Base-by-base conservation (phyloP, 1,140 invertebrate species). In the Chironomus striatipennis region DNA sequence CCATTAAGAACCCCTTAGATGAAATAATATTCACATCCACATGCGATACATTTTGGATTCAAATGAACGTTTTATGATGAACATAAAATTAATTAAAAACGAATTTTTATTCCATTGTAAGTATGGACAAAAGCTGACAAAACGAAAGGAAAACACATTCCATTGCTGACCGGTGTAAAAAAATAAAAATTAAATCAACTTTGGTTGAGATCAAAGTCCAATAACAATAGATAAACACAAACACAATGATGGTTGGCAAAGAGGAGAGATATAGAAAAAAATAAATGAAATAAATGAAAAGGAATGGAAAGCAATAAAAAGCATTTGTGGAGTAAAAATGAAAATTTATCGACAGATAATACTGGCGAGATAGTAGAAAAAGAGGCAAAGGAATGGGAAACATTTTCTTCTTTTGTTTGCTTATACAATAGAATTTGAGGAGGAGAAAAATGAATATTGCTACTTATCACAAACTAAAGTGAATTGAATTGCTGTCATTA, bases 61-160 rank as follows among this genome's bases (percentile, higher is more conserved):
- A 34, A 34, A 34, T 5, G 24, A 34, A 34, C 24, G 5, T 34
- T 57, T 57, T 57, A 57, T 57, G 47, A n/a, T n/a, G 47, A n/a
- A 57, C 47, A 57, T 57, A 57, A 57, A 57, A 57, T 57, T 57
- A 57, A 57, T 57, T 57, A 57, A 57, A 57, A 57, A 57, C n/a
- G 47, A 57, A 57, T 57, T 57, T 34, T 34, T 57, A 57, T 57
- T 57, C 47, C 12, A 57, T 57, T 57, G 12, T 57, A 57, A 57
- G 47, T 12, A 10, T n/a, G n/a, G 47, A 57, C 12, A 57, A 15
- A 34, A 34, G 24, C 5, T 5, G 47, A 57, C 12, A 57, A 15
- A 34, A 34, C 2, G 24, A 34, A 34, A 34, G 24, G 24, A 57
- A 57, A 10, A 47, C 47, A 57, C 47, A 57, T n/a, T 57, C 4